Evolutionary conservation across 1,140 invertebrate species (phyloP).

Genomic region (Rhagoletis zephyria): DNA sequence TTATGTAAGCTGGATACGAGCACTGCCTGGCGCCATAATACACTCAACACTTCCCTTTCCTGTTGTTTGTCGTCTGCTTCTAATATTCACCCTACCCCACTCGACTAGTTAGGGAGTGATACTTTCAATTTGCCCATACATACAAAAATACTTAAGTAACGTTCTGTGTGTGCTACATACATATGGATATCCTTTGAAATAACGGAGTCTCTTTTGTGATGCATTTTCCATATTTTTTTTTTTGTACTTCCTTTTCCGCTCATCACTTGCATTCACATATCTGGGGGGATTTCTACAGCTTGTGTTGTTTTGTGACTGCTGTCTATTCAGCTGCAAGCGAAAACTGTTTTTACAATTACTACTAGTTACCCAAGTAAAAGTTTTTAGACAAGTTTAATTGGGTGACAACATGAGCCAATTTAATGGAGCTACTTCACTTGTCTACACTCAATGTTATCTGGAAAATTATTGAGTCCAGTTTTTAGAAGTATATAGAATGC

Average conservation of each 20-base stretch:
- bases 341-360: not conserved
- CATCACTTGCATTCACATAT: not conserved
- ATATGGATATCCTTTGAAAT: not conserved
- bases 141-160: too few relatives aligned
- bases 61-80: not conserved
- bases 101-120: not conserved
- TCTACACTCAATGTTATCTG: not conserved
- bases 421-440: not conserved
- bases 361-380: not conserved
- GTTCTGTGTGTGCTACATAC: too few relatives aligned
- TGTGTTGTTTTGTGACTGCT: not conserved
- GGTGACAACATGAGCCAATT: not conserved
- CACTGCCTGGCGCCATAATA: not conserved
- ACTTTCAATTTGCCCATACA: not conserved
- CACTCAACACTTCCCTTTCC: slow-evolving; percentile 7
- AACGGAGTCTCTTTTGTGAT: slow-evolving; percentile 14
- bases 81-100: not conserved
- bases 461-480: too few relatives aligned
- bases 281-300: too few relatives aligned
- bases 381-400: slow-evolving; percentile 23
- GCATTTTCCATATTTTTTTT: not conserved
- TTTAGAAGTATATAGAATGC: too few relatives aligned
- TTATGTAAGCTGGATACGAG: slow-evolving; percentile 2
- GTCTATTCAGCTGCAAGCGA: not conserved
- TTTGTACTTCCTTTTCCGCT: not conserved